phyloP scores from a whole-genome alignment of 2,888 invertebrate genomes.

The Hypena proboscidalis region DNA sequence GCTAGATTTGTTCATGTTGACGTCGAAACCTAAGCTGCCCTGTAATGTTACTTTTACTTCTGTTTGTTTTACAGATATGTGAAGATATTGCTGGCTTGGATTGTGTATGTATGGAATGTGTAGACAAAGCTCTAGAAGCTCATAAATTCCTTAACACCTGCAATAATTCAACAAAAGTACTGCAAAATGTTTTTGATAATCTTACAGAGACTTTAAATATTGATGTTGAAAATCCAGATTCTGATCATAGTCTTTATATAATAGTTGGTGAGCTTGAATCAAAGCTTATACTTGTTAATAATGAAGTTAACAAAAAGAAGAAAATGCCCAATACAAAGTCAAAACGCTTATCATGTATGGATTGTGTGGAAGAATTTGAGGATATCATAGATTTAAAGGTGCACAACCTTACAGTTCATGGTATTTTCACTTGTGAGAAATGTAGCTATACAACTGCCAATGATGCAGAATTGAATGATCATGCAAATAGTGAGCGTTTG shows the following conservation, averaged over 20 bases:
- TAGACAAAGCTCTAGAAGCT: slow-evolving; percentile 53
- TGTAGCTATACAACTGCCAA: slow-evolving; percentile 53
- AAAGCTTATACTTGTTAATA: slow-evolving; percentile 55
- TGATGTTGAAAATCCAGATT: slow-evolving; percentile 42
- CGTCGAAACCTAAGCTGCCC: too few relatives aligned
- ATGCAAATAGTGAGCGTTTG: slow-evolving; percentile 45
- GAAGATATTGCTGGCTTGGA: slow-evolving; percentile 67
- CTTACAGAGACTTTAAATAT: slow-evolving; percentile 50
- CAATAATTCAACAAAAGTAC: slow-evolving; percentile 49
- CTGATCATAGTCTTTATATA: slow-evolving; percentile 58
- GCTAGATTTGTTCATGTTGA: too few relatives aligned
- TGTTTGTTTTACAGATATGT: slow-evolving; percentile 55
- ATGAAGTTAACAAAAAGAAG: slow-evolving; percentile 26
- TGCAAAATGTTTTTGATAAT: slow-evolving; percentile 60
- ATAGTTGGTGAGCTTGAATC: slow-evolving; percentile 54
- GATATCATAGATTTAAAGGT: slow-evolving; percentile 48
- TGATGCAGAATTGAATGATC: slow-evolving; percentile 47
- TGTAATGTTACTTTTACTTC: too few relatives aligned
- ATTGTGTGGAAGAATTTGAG: slow-evolving; percentile 52
- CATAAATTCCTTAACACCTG: slow-evolving; percentile 58
- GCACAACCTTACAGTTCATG: slow-evolving; percentile 58
- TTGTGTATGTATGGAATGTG: slow-evolving; percentile 66
- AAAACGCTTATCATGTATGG: slow-evolving; percentile 43
- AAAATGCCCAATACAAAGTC: slow-evolving; percentile 22
- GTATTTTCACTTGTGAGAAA: slow-evolving; percentile 55